These are phyloP conservation scores for Linnaemya tessellans DNA, from an alignment of 2,888 invertebrate genomes.

Conservation along the genomic window DNA sequence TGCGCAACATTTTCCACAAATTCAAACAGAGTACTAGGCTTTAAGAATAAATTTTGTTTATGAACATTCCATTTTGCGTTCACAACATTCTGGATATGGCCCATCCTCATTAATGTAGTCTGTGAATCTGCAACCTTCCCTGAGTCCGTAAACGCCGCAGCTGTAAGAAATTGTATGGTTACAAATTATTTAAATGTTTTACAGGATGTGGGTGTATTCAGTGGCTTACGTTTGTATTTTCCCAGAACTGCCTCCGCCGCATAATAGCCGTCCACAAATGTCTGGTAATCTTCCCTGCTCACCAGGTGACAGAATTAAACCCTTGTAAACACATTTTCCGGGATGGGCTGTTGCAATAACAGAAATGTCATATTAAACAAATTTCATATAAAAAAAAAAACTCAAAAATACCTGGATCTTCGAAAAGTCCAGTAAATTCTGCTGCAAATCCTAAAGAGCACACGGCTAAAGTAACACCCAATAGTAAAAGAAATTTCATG, in stretches of 20 bases:
- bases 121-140: not conserved
- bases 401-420: conserved; percentile 30
- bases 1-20: too few relatives aligned
- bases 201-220: not conserved
- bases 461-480: not conserved
- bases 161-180: not conserved
- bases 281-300: conserved; percentile 8
- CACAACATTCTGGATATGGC: conserved; percentile 43
- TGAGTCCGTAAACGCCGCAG: not conserved
- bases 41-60: too few relatives aligned
- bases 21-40: too few relatives aligned
- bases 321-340: conserved; percentile 39
- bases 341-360: conserved; percentile 23
- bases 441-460: conserved; percentile 8
- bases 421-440: not conserved
- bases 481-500: conserved; percentile 36
- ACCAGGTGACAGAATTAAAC: conserved; percentile 26
- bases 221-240: conserved; percentile 36
- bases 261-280: conserved; percentile 7
- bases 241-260: conserved; percentile 11
- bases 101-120: conserved; percentile 41
- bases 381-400: not conserved
- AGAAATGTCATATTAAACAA: not conserved
- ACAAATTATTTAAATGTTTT: not conserved
- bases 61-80: conserved; percentile 11